A percentile compares a stretch with the other conserved stretches of the same genome.
Evolutionary conservation across 2,797 vertebrate genomes (phyloP).

Genomic region (Mastacembelus armatus): DNA sequence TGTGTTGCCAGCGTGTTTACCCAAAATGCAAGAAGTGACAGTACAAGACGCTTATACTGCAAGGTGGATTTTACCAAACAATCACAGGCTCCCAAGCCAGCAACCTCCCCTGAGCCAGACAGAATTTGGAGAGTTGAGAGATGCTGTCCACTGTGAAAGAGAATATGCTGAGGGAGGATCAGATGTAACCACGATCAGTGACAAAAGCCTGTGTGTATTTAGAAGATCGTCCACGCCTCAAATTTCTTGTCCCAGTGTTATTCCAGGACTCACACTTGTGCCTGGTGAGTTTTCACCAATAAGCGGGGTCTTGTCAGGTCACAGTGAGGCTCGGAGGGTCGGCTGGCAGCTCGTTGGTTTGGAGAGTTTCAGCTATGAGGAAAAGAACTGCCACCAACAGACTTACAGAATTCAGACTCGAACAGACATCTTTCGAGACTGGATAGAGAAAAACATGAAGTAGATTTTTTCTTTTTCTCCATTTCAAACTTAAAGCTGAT

Average conservation of each 20-base stretch:
- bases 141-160: slow-evolving; percentile 87
- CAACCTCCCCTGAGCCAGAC: slow-evolving; percentile 76
- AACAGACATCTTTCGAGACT: slow-evolving; percentile 87
- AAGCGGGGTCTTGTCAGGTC: slow-evolving; percentile 7
- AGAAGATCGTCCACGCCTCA: slow-evolving; percentile 76
- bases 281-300: slow-evolving; percentile 60
- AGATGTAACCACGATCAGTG: slow-evolving; percentile 80
- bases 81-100: slow-evolving; percentile 28
- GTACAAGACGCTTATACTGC: slow-evolving; percentile 74
- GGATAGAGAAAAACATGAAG: slow-evolving; percentile 91
- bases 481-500: background rate
- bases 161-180: slow-evolving; percentile 85
- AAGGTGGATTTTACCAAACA: slow-evolving; percentile 83
- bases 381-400: slow-evolving; percentile 81
- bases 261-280: slow-evolving; percentile 86
- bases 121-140: slow-evolving; percentile 79
- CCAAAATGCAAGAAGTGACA: slow-evolving; percentile 72
- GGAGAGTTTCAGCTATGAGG: slow-evolving; percentile 88
- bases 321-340: slow-evolving; percentile 56
- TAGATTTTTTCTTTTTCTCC: slow-evolving; percentile 59
- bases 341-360: slow-evolving; percentile 90
- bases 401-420: slow-evolving; percentile 86
- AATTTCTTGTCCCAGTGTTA: slow-evolving; percentile 85
- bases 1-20: slow-evolving; percentile 89
- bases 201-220: slow-evolving; percentile 89